Evolutionary conservation across 2,888 invertebrate species (phyloP).

Genomic region (Calameuta idolon): DNA sequence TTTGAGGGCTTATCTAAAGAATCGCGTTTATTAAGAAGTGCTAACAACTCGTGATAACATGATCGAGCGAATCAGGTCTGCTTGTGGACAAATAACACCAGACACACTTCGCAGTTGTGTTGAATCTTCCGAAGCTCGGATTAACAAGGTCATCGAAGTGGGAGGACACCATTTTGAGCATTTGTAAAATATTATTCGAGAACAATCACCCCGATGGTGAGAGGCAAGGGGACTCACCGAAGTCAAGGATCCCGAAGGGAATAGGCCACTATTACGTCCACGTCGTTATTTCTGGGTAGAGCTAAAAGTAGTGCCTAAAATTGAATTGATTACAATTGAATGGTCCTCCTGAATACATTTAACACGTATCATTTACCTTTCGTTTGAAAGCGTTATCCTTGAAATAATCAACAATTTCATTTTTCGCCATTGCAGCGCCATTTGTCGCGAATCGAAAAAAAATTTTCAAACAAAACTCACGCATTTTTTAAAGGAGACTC

Average conservation of each 20-base stretch:
- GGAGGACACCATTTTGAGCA: slow-evolving; percentile 3
- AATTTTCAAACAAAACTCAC: no score
- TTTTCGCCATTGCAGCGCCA: no score
- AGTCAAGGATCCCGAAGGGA: slow-evolving; percentile 7
- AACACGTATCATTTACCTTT: no score
- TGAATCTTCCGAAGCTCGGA: neutral
- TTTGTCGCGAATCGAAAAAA: no score
- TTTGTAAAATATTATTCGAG: neutral
- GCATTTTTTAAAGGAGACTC: no score
- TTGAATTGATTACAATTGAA: no score
- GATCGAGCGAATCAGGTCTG: slow-evolving; percentile 16
- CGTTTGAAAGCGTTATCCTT: no score
- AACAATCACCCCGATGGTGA: slow-evolving; percentile 17
- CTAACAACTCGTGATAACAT: slow-evolving; percentile 20
- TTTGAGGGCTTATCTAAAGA: slow-evolving; percentile 24
- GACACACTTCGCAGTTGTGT: no score
- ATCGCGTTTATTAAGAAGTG: slow-evolving; percentile 21
- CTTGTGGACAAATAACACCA: slow-evolving; percentile 13
- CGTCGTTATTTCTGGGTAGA: slow-evolving; percentile 15
- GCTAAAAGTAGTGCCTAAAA: slow-evolving; percentile 11
- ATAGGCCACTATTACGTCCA: slow-evolving; percentile 8
- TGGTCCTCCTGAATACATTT: no score
- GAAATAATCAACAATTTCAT: no score
- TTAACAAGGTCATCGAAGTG: slow-evolving; percentile 7
- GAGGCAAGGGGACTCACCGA: slow-evolving; percentile 15